Base-by-base conservation (phyloP, 2,888 invertebrate species). In the Brenthis ino region DNA sequence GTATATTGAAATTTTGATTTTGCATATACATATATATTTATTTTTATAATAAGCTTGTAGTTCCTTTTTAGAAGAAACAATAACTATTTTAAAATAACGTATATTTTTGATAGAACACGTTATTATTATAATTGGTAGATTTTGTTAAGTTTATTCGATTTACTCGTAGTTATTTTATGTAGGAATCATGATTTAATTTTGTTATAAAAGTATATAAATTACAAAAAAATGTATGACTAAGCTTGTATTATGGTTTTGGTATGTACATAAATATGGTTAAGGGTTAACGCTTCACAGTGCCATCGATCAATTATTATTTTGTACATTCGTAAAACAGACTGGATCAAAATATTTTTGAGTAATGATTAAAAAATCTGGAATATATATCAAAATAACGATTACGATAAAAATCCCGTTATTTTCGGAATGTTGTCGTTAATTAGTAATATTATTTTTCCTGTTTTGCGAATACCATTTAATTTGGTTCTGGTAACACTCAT, bases 401-500 rank as follows among this genome's bases (percentile, higher is more conserved):
- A 11, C 16, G 3, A 37, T 6, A n/a, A 11, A n/a, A 48, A 28
- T 14, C 13, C 24, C 13, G 8, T 14, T 33, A 37, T 33, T 37
- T n/a, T 5, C n/a, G 47, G n/a, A 48, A 14, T 48, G 47, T 24
- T 58, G 13, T 48, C 11, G 1, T 8, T 2, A 47, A 24, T 48
- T 48, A 47, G 13, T 20, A 47, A 16, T 20, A 20, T 53, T 37
- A 33, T 20, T 37, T 65, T 55, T 57, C 57, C 57, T 65, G 57
- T 68, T 68, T 65, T 71, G 14, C 61, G 55, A 65, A 61, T 67
- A 43, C 12, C 5, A 51, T 61, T 48, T 24, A 53, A 20, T 37
- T 56, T 48, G 73, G 73, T 68, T 68, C 24, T 60, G 73, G 73
- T 54, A 51, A 71, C 20, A 20, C 37, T 51, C 47, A 47, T 50